Evolutionary conservation across 2,797 vertebrate genomes (phyloP).

Genomic region (Coregonus ussuriensis): DNA sequence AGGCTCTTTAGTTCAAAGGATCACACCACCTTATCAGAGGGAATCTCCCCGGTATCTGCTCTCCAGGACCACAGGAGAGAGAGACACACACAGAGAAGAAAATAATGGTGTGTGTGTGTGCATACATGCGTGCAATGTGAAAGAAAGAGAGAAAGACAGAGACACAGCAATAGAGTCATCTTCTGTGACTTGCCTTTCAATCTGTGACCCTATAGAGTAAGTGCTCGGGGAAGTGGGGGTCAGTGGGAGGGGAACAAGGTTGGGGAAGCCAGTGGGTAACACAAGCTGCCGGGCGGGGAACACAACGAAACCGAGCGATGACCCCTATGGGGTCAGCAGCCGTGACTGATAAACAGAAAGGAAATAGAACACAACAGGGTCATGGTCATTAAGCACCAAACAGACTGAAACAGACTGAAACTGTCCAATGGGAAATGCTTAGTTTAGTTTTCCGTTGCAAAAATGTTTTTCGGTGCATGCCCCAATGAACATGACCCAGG

Average conservation of each 20-base stretch:
- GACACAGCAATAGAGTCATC: background rate
- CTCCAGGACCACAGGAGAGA: background rate
- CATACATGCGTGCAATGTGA: background rate
- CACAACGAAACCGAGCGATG: slow-evolving; percentile 55
- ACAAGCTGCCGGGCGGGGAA: slow-evolving; percentile 44
- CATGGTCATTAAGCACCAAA: no score
- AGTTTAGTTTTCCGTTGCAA: no score
- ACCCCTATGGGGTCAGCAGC: slow-evolving; percentile 63
- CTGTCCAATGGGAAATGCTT: no score
- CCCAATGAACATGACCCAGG: no score
- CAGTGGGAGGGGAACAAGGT: slow-evolving; percentile 34
- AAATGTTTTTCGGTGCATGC: no score
- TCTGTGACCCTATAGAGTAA: background rate
- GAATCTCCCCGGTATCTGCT: background rate
- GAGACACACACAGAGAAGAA: background rate
- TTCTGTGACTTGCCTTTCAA: background rate
- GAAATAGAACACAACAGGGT: slow-evolving; percentile 70
- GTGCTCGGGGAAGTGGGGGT: background rate
- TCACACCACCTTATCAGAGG: background rate
- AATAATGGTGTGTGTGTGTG: no score
- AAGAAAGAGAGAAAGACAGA: background rate
- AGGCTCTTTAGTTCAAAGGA: background rate
- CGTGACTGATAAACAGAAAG: slow-evolving; percentile 70
- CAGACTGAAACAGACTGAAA: no score
- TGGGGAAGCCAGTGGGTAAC: slow-evolving; percentile 70